Evolutionary conservation across 2,113 vertebrate species (phyloP).

Genomic region (Pseudopipra pipra): DNA sequence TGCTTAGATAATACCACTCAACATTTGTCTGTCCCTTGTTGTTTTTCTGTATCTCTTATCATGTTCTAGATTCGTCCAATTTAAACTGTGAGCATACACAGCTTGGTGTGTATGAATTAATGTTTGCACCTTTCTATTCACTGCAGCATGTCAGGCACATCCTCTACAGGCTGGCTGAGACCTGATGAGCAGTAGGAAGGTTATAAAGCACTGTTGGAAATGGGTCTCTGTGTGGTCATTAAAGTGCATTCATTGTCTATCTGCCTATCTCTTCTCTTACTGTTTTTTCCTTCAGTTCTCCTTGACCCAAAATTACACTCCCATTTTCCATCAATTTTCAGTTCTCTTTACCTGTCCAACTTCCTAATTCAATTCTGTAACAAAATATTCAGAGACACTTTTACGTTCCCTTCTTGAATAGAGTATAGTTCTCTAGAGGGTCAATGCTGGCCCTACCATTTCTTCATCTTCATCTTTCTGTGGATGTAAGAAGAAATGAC

Average conservation of each 20-base stretch:
- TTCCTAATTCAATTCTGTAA: background rate
- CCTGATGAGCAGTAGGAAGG: background rate
- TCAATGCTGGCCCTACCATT: background rate
- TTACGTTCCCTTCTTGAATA: background rate
- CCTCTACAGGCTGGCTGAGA: background rate
- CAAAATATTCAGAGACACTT: background rate
- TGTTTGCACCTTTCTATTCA: constrained; percentile 18
- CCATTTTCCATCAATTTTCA: background rate
- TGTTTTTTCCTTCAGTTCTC: constrained; percentile 26
- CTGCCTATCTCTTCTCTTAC: background rate
- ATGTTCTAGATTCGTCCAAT: background rate
- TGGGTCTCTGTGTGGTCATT: constrained; percentile 13
- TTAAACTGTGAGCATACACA: background rate
- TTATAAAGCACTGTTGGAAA: constrained; percentile 32
- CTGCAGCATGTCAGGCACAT: constrained; percentile 4
- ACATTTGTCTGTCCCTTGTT: background rate
- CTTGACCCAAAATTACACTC: constrained; percentile 28
- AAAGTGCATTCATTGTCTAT: constrained; percentile 13
- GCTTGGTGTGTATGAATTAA: background rate
- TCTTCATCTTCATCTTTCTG: background rate
- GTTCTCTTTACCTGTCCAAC: background rate
- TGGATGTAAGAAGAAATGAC: background rate
- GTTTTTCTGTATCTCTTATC: background rate
- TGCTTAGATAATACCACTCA: background rate
- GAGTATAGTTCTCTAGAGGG: background rate